Conservation (phyloP, 2,797 vertebrate species). For the Eulemur mongoz region DNA sequence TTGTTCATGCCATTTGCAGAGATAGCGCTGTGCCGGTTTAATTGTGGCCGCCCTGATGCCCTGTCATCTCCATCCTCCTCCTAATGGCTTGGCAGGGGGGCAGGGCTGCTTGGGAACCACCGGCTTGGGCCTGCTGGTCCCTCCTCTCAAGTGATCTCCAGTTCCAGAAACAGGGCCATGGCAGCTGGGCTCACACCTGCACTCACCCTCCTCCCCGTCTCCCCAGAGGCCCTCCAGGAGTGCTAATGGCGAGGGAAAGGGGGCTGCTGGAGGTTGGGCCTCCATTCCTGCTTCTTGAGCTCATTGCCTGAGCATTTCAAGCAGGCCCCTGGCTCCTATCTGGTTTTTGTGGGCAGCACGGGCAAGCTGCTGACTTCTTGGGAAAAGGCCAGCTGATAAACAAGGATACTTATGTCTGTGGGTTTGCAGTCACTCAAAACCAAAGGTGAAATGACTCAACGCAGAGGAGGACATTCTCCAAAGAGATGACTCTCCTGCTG, state of each 20-base stretch:
- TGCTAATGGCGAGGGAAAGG: conserved; percentile 14
- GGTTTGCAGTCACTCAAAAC: conserved; percentile 29
- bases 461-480: not conserved
- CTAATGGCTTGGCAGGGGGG: conserved; percentile 53
- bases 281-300: not conserved
- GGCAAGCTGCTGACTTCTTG: conserved; percentile 29
- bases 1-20: conserved; percentile 61
- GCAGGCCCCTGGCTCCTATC: not conserved
- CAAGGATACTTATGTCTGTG: conserved; percentile 32
- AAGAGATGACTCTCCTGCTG: not conserved
- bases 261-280: not conserved
- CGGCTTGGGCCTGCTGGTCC: not conserved
- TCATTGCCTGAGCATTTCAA: not conserved
- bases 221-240: not conserved
- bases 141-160: not conserved
- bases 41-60: conserved; percentile 6
- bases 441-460: not conserved
- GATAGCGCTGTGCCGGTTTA: conserved; percentile 44
- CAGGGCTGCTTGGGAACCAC: not conserved
- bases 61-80: conserved; percentile 38
- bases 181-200: not conserved
- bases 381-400: conserved; percentile 3
- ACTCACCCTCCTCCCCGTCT: not conserved
- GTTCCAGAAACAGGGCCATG: not conserved
- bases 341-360: not conserved